These are phyloP conservation scores for Ranitomeya imitator DNA, from an alignment of 2,113 vertebrate genomes.

Conservation along the genomic window DNA sequence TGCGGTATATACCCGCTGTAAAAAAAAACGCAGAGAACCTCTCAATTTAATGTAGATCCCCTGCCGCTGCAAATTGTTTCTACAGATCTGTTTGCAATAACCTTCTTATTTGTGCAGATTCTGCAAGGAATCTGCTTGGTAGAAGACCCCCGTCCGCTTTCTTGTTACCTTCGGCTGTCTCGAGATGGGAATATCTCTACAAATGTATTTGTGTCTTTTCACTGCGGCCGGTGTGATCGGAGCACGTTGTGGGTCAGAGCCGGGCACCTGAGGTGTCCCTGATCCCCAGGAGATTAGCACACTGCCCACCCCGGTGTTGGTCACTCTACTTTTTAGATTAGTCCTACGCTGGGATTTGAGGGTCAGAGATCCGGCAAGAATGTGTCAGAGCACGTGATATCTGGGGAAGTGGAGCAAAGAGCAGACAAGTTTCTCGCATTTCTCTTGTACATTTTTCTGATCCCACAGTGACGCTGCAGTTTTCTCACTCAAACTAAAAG, in stretches of 20 bases:
- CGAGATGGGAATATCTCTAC: no score
- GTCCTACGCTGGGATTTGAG: neutral
- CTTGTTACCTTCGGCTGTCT: no score
- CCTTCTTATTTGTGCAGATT: no score
- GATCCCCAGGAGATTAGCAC: neutral
- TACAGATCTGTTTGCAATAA: no score
- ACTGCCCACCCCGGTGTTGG: neutral
- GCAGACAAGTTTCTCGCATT: neutral
- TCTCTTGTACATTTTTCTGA: neutral
- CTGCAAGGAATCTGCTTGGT: no score
- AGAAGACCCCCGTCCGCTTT: no score
- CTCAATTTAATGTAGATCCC: no score
- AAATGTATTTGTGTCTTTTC: no score
- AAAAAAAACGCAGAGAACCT: no score
- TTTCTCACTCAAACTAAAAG: neutral
- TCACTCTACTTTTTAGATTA: constrained; percentile 24
- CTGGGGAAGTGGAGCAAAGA: constrained; percentile 24
- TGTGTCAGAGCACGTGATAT: constrained; percentile 4
- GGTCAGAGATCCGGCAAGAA: neutral
- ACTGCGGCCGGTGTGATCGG: neutral
- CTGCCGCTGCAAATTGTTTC: no score
- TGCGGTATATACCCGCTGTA: no score
- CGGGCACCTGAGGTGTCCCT: neutral
- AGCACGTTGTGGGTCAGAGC: neutral
- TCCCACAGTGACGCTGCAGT: neutral